phyloP scores from a whole-genome alignment of 2,888 invertebrate species.

The Andricus quercusramuli region DNA sequence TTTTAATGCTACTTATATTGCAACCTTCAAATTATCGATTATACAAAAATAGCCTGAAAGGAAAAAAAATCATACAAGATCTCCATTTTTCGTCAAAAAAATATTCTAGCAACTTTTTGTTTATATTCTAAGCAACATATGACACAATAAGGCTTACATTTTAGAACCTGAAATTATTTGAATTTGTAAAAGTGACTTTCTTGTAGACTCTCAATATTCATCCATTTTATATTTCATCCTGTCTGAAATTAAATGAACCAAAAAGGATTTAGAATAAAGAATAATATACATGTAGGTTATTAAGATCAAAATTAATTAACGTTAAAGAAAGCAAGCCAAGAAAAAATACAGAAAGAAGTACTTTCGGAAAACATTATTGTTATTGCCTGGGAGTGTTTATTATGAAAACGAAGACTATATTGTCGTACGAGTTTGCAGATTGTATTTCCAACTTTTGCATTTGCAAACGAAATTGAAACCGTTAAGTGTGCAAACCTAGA shows the following conservation, averaged over 20 bases:
- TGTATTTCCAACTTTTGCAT: neutral
- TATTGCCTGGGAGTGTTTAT: neutral
- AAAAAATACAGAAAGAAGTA: neutral
- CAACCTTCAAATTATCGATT: neutral
- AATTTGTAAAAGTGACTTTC: neutral
- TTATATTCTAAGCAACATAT: neutral
- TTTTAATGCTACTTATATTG: neutral
- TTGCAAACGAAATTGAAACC: neutral
- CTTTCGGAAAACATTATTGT: neutral
- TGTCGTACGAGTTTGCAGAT: neutral
- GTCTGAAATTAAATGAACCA: too few species aligned
- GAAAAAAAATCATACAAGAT: neutral
- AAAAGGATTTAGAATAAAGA: too few species aligned
- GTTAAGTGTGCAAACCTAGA: neutral
- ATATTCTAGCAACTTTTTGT: neutral
- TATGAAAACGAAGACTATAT: neutral
- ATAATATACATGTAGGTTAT: neutral
- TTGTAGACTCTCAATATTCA: too few species aligned
- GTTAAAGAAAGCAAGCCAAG: neutral
- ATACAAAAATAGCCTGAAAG: neutral
- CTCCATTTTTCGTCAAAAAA: neutral
- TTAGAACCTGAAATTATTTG: neutral
- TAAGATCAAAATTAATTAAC: neutral
- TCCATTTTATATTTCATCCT: too few species aligned
- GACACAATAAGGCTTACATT: too few species aligned